Conservation (phyloP, 2,888 invertebrate genomes). For the Pheosia gnoma region DNA sequence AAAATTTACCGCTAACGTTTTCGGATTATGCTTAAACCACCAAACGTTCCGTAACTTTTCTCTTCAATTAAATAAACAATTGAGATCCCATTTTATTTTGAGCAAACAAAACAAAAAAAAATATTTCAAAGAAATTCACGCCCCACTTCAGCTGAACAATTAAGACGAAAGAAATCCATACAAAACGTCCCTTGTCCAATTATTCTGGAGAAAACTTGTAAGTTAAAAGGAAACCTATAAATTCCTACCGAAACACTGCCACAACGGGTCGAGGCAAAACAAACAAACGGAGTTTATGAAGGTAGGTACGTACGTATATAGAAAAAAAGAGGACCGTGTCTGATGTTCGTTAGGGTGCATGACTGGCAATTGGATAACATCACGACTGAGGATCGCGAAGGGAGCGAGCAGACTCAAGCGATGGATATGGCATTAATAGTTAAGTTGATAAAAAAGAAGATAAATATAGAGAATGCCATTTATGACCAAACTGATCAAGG, state of each 20-base stretch:
- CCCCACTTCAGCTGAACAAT: constrained; percentile 27
- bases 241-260: constrained; percentile 63
- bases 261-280: constrained; percentile 57
- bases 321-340: constrained; percentile 53
- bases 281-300: constrained; percentile 65
- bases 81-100: not conserved
- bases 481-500: not conserved
- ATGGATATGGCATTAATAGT: constrained; percentile 49
- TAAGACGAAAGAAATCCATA: constrained; percentile 40
- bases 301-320: constrained; percentile 49
- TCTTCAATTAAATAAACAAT: constrained; percentile 5
- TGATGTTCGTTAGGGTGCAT: constrained; percentile 78
- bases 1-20: not conserved
- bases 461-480: not conserved
- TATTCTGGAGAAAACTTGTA: constrained; percentile 50
- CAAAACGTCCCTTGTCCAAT: constrained; percentile 39
- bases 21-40: not conserved
- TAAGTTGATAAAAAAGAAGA: not conserved
- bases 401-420: constrained; percentile 12
- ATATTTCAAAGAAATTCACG: constrained; percentile 17
- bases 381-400: constrained; percentile 35
- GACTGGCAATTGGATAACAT: constrained; percentile 77
- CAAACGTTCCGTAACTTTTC: not conserved
- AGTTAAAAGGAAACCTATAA: constrained; percentile 65
- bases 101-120: not conserved